Base-by-base conservation (phyloP, 2,113 vertebrate species). In the Clarias gariepinus region DNA sequence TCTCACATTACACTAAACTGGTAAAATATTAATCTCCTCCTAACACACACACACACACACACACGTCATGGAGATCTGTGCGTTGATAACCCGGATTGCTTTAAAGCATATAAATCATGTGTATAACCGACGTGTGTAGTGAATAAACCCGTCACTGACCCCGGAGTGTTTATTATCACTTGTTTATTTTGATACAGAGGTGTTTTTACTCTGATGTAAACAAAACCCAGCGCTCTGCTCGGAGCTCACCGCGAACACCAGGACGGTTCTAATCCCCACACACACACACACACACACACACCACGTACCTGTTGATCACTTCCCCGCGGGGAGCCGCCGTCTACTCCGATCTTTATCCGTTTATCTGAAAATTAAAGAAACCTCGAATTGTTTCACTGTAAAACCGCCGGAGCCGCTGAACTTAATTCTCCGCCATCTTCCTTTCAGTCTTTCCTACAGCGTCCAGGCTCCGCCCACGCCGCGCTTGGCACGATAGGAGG, bases 401-500 rank as follows among this genome's bases (percentile, higher is more conserved):
- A 76, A 2, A 15, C 4, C 73, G 23, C 4, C 6, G 73, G 3
- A 18, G 12, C 74, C 1, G 1, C 74, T 28, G 1, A 3, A 28
- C 10, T 76, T n/a, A 76, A 1, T 78, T 0, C 13, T 30, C n/a
- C 77, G 77, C 77, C 77, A 79, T 79, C 77, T 79, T 79, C 58
- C 28, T 55, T 10, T 16, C 52, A 3, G 1, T n/a, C 9, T 0
- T 28, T 18, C 1, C 4, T 11, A 8, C 19, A 19, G 28, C 77
- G 12, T 1, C 11, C 16, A 79, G 16, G 28, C 55, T 58, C 77
- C 77, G 55, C 77, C 77, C 55, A 7, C 53, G 11, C 10, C 16
- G 0, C 15, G 16, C 7, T 3, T 28, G 0, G 9, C 19, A 5
- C 21, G 53, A 58, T 55, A 79, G 12, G n/a, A 0, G 33, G 0